Base-by-base conservation (phyloP, 2,888 invertebrate species). In the Acleris cristana region DNA sequence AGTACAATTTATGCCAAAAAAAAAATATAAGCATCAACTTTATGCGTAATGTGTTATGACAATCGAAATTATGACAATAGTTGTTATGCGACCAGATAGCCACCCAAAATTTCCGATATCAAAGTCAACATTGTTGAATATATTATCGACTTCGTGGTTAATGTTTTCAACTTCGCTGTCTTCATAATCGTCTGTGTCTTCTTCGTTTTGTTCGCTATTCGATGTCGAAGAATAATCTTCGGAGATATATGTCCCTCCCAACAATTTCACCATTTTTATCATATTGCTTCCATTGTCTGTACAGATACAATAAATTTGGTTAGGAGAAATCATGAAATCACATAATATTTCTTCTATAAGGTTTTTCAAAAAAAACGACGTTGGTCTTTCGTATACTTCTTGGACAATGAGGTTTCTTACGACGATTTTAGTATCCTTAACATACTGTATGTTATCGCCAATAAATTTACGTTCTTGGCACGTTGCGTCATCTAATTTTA, bases 401-500 rank as follows among this genome's bases (percentile, higher is more conserved):
- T n/a, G 30, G 34, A 55, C 34, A 18, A 34, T 34, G 30, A 55
- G 34, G 18, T 55, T 55, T 55, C 54, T 55, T n/a, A 55, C 54
- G 18, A 18, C n/a, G 23, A 34, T 55, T 16, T 55, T 55, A 51
- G 12, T 19, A 3, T 59, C 49, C 5, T 51, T 34, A 12, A 59
- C 2, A 40, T 59, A 59, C 16, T 59, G 59, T 18, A 59, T 59
- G 21, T 51, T 59, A 19, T 40, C 8, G 19, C 60, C 60, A n/a
- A 60, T 2, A n/a, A 60, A 60, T 52, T 21, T 52, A 21, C 52
- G 52, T 21, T 52, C 52, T 2, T 19, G 19, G 52, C 52, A 52
- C 19, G 60, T 60, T 3, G 60, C 51, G 49, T 21, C 30, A 51
- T 59, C 59, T 12, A 59, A 5, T 59, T 59, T 59, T 12, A 56